phyloP scores from a whole-genome alignment of 2,888 invertebrate genomes.

The Lacanobia oleracea region DNA sequence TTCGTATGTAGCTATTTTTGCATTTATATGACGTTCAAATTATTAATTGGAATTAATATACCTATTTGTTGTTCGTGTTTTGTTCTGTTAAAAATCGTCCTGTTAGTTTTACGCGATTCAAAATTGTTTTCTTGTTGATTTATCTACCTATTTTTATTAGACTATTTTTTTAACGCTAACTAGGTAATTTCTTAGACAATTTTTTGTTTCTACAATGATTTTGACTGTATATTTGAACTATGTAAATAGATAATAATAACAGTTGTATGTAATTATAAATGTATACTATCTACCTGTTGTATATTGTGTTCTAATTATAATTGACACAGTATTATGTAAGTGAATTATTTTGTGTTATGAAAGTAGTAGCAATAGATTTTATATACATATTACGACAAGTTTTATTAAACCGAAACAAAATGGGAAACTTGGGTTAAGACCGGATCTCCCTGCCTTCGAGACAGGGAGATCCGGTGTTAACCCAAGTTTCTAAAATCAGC shows the following conservation, averaged over 20 bases:
- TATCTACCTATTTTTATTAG: slow-evolving; percentile 6
- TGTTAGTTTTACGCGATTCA: slow-evolving; percentile 28
- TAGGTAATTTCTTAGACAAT: slow-evolving; percentile 36
- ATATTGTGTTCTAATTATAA: slow-evolving; percentile 65
- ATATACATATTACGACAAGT: slow-evolving; percentile 68
- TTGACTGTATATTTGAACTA: slow-evolving; percentile 38
- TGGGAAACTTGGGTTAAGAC: not conserved
- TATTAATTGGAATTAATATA: slow-evolving; percentile 37
- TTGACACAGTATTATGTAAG: slow-evolving; percentile 74
- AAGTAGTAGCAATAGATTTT: slow-evolving; percentile 76
- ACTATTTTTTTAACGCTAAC: slow-evolving; percentile 22
- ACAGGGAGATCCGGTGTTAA: no score
- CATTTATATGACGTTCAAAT: slow-evolving; percentile 55
- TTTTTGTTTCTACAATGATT: slow-evolving; percentile 39
- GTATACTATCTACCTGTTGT: slow-evolving; percentile 64
- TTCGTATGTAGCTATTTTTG: slow-evolving; percentile 45
- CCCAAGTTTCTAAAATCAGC: no score
- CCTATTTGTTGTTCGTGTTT: slow-evolving; percentile 35
- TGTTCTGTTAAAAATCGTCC: slow-evolving; percentile 28
- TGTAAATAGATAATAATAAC: slow-evolving; percentile 60
- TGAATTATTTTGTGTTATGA: slow-evolving; percentile 72
- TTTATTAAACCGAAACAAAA: slow-evolving; percentile 41
- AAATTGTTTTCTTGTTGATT: slow-evolving; percentile 33
- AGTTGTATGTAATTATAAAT: slow-evolving; percentile 57
- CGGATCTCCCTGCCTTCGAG: no score